Conservation (phyloP, 2,888 invertebrate species). For the Leptopterna dolabrata region DNA sequence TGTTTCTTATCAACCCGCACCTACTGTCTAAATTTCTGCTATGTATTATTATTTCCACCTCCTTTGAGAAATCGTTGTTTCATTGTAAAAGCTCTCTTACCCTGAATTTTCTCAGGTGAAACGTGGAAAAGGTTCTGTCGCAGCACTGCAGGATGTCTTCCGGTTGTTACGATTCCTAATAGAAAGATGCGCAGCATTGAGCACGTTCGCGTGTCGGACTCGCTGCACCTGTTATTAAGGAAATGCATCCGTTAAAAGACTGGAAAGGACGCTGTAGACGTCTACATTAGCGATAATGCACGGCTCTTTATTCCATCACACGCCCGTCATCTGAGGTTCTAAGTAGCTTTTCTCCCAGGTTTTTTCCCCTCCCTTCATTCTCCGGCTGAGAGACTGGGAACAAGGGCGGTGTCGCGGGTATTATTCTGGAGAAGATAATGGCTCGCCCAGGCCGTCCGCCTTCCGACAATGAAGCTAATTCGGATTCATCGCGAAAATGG, state of each 20-base stretch:
- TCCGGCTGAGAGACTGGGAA: neutral
- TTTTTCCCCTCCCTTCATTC: neutral
- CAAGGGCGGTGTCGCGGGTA: neutral
- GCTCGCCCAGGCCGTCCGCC: neutral
- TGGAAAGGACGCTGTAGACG: too few relatives aligned
- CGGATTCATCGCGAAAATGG: neutral
- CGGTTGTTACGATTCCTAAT: too few relatives aligned
- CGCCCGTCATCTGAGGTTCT: neutral
- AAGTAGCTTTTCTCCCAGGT: neutral
- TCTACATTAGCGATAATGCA: neutral
- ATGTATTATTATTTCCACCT: too few relatives aligned
- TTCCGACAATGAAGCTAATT: neutral
- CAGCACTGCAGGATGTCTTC: too few relatives aligned
- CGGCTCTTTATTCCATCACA: neutral
- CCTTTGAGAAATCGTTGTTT: too few relatives aligned
- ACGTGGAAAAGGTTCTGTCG: too few relatives aligned
- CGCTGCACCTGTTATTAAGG: neutral
- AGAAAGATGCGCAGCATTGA: too few relatives aligned
- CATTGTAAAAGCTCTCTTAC: too few relatives aligned
- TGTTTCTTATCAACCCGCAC: too few relatives aligned
- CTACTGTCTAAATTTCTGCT: too few relatives aligned
- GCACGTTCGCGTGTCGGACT: too few relatives aligned
- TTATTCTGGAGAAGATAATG: neutral
- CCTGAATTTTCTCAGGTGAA: too few relatives aligned
- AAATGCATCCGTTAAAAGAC: neutral